Evolutionary conservation across 92 coral and sea anemone species (phyloP), one percentile per base, ranked within the genome.

Genomic region (Scolanthus callimorphus): DNA sequence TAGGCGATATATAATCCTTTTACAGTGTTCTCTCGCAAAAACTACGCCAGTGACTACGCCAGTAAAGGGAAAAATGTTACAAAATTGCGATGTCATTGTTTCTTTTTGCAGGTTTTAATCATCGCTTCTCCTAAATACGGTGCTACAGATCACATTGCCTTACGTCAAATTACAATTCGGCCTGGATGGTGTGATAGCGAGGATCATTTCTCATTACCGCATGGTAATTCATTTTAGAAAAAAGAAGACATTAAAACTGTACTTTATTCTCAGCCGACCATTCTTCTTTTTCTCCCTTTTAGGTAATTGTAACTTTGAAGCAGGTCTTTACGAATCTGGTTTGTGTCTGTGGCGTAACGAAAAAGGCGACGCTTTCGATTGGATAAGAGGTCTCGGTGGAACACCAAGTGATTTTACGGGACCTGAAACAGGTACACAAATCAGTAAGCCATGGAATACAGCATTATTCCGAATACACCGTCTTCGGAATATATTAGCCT

Each of bases 271-370:
- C 6, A 6, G 15, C 43, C 43, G 15, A 6, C 6, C 43, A 34
- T 6, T 34, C 15, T 6, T 34, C 9, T 6, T 34, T 6, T 15
- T 34, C 9, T 6, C 15, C 43, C 15, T 34, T 6, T 6, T 15
- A 59, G 65, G 65, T 2, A 46, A 59, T 29, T 59, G 65, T 26
- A 25, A 25, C 17, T 59, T 59, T 23, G 65, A 59, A 17, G 13
- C 17, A 9, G 43, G 11, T 10, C 34, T 46, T 3, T 37, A 30
- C 3, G 4, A 57, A 15, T 17, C 11, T 11, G 65, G 65, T 0
- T 20, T 38, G 25, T 59, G 65, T 25, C 25, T 59, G 51, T 59
- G 65, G 65, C 26, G 13, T 19, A 59, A 59, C 24, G 65, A 59
- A 3, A 24, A 59, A 2, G n/a, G n/a, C 8, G 49, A 39, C 25